Percentiles rank a stretch among this genome's conserved stretches.
phyloP scores from a whole-genome alignment of 2,888 invertebrate species.

The Synanthedon myopaeformis region DNA sequence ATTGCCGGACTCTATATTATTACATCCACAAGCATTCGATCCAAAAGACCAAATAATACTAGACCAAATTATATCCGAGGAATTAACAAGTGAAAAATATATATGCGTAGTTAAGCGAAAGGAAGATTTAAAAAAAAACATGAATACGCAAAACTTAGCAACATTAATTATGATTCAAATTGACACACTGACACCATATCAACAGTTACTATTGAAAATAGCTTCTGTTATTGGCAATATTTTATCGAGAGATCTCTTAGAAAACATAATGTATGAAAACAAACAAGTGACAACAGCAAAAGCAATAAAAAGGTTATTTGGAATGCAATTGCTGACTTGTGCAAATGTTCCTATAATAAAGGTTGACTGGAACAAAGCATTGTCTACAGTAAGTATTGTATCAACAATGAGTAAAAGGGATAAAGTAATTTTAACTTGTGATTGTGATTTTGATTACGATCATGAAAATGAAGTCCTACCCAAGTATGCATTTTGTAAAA shows the following conservation, averaged over 20 bases:
- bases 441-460: conserved; percentile 49
- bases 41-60: conserved; percentile 32
- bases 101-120: conserved; percentile 45
- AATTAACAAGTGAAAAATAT: conserved; percentile 26
- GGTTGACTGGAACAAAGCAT: conserved; percentile 19
- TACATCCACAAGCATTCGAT: conserved; percentile 46
- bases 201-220: conserved; percentile 72
- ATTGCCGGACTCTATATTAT: conserved; percentile 35
- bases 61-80: conserved; percentile 30
- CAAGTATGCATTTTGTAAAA: conserved; percentile 68
- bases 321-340: conserved; percentile 66
- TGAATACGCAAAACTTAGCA: conserved; percentile 52
- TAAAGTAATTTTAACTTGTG: conserved; percentile 28
- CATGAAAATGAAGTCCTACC: conserved; percentile 46
- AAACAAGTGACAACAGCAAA: conserved; percentile 51
- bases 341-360: conserved; percentile 31
- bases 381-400: conserved; percentile 12
- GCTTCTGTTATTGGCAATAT: conserved; percentile 70
- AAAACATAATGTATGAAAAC: conserved; percentile 67
- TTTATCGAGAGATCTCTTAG: conserved; percentile 63
- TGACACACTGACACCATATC: conserved; percentile 69
- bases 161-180: conserved; percentile 66
- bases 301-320: conserved; percentile 68
- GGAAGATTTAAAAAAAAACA: conserved; percentile 41
- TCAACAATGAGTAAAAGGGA: conserved; percentile 12